phyloP scores from a whole-genome alignment of 30 jellyfish, hydroid and myxozoan genomes.

The Aurelia sp. region DNA sequence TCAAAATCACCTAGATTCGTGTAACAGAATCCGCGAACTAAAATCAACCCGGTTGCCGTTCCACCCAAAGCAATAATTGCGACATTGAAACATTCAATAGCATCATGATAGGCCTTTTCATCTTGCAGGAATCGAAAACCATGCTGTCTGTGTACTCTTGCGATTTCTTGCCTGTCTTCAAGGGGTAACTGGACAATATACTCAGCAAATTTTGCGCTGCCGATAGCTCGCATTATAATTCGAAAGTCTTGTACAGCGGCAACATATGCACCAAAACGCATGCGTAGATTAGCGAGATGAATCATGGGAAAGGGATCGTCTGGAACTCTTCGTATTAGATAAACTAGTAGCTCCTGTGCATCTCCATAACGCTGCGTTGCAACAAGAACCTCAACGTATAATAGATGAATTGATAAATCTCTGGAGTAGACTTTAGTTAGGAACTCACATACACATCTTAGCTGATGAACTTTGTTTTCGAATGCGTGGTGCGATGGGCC shows the following conservation, averaged over 20 bases:
- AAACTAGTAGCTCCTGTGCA: slow-evolving; percentile 82
- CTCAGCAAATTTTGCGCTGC: slow-evolving; percentile 58
- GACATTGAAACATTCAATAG: slow-evolving; percentile 81
- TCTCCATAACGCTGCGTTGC: slow-evolving; percentile 36
- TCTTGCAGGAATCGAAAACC: slow-evolving; percentile 69
- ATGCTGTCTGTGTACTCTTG: slow-evolving; percentile 89
- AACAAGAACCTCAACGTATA: slow-evolving; percentile 37
- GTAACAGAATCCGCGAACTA: slow-evolving; percentile 80
- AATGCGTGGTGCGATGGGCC: slow-evolving; percentile 9
- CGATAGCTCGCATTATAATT: slow-evolving; percentile 51
- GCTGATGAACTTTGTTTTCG: slow-evolving; percentile 48
- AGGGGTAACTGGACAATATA: slow-evolving; percentile 42
- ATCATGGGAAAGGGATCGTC: slow-evolving; percentile 80
- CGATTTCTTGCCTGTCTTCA: slow-evolving; percentile 83
- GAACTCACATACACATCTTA: slow-evolving; percentile 40
- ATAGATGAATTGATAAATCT: slow-evolving; percentile 53
- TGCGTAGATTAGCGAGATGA: slow-evolving; percentile 80
- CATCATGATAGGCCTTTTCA: slow-evolving; percentile 64
- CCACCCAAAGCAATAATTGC: slow-evolving; percentile 75
- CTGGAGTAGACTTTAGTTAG: slow-evolving; percentile 38
- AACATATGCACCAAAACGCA: slow-evolving; percentile 88
- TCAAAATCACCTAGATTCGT: slow-evolving; percentile 75
- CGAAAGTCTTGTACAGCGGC: slow-evolving; percentile 93
- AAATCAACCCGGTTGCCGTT: slow-evolving; percentile 77
- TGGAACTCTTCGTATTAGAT: slow-evolving; percentile 58